Evolutionary conservation across 2,888 invertebrate genomes (phyloP).

Genomic region (Catocala nupta): DNA sequence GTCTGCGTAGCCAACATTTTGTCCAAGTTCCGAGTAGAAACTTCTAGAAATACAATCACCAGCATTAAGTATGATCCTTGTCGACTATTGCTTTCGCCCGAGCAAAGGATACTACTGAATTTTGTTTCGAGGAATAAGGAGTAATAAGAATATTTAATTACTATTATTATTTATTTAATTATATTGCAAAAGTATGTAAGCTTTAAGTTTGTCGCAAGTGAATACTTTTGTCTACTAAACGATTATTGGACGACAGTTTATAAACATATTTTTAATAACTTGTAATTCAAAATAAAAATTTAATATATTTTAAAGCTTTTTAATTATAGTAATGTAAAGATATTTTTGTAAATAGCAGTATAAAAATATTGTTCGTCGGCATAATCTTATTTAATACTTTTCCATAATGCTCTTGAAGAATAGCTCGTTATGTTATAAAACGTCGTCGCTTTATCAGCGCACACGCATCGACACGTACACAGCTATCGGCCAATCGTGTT

Average conservation of each 20-base stretch:
- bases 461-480: constrained; percentile 59
- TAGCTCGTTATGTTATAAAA: constrained; percentile 54
- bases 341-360: neutral
- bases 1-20: constrained; percentile 59
- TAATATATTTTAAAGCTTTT: too few species aligned
- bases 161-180: too few species aligned
- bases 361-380: neutral
- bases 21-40: constrained; percentile 58
- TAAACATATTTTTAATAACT: too few species aligned
- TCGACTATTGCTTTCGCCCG: constrained; percentile 49
- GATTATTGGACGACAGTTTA: too few species aligned
- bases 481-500: constrained; percentile 64
- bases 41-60: constrained; percentile 53
- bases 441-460: constrained; percentile 56
- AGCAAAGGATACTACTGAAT: constrained; percentile 50
- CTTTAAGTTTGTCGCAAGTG: too few species aligned
- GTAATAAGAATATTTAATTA: too few species aligned
- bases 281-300: too few species aligned
- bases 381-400: neutral
- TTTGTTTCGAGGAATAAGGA: constrained; percentile 41
- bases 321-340: neutral
- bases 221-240: too few species aligned
- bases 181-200: too few species aligned
- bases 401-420: constrained; percentile 31
- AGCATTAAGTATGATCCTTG: constrained; percentile 50